Conservation (phyloP, 2,797 vertebrate species). For the Cryptoprocta ferox region DNA sequence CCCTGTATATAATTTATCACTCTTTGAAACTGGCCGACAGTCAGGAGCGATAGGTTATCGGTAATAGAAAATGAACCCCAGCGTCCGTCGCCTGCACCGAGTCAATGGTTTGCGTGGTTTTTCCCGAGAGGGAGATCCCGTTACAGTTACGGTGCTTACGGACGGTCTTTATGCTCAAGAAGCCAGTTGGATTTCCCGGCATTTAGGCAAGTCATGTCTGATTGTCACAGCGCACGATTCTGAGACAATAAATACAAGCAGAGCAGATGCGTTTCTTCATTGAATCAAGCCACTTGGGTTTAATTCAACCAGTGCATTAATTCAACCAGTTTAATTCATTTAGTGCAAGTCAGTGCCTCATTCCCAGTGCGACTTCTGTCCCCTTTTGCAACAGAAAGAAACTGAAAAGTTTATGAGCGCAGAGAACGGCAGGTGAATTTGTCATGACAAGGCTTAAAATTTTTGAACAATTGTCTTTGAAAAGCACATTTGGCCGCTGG, state of each 20-base stretch:
- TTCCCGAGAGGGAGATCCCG: slow-evolving; percentile 39
- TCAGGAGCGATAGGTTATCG: slow-evolving; percentile 11
- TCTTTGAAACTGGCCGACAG: slow-evolving; percentile 56
- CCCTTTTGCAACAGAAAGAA: slow-evolving; percentile 27
- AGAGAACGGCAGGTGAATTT: not conserved
- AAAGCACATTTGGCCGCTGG: rapidly evolving
- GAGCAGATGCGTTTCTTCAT: slow-evolving; percentile 36
- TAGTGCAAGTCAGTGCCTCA: slow-evolving; percentile 56
- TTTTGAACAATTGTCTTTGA: not conserved
- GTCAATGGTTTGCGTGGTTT: not conserved
- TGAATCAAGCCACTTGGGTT: slow-evolving; percentile 70
- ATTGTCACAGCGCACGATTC: slow-evolving; percentile 69
- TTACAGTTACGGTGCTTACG: slow-evolving; percentile 76
- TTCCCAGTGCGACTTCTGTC: slow-evolving; percentile 45
- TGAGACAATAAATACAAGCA: slow-evolving; percentile 73
- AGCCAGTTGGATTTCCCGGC: slow-evolving; percentile 26
- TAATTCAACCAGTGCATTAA: slow-evolving; percentile 63
- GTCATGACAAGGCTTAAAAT: not conserved
- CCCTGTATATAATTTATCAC: slow-evolving; percentile 81
- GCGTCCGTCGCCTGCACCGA: not conserved
- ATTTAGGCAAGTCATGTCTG: slow-evolving; percentile 48
- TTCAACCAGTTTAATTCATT: slow-evolving; percentile 50
- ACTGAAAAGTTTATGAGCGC: slow-evolving; percentile 35
- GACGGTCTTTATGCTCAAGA: slow-evolving; percentile 61
- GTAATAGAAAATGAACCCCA: not conserved